A percentile compares a stretch with the other conserved stretches of the same genome.
Conservation (phyloP, 1,140 invertebrate genomes). For the Philaenus spumarius region DNA sequence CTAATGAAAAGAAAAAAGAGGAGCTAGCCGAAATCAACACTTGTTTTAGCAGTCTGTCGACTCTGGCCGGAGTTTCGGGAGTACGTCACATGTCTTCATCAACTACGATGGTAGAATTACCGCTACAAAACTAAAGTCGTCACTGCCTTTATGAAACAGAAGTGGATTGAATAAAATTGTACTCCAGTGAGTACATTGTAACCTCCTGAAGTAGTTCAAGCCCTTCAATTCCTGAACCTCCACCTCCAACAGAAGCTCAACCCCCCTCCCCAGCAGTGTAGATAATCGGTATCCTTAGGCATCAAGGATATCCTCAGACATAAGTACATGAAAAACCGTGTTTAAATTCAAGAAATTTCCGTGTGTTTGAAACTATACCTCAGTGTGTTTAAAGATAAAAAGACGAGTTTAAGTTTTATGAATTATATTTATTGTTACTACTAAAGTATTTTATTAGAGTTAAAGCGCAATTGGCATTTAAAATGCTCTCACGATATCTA, state of each 20-base stretch:
- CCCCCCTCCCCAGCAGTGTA: slow-evolving; percentile 16
- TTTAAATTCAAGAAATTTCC: slow-evolving; percentile 32
- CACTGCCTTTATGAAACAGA: slow-evolving; percentile 45
- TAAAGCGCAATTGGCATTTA: background rate
- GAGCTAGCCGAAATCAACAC: slow-evolving; percentile 63
- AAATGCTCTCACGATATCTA: slow-evolving; percentile 10
- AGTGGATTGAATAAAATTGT: slow-evolving; percentile 37
- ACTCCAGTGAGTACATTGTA: slow-evolving; percentile 37
- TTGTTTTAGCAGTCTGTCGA: slow-evolving; percentile 46
- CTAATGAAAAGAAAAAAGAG: slow-evolving; percentile 60
- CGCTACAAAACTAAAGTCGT: slow-evolving; percentile 56
- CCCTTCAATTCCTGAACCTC: slow-evolving; percentile 36
- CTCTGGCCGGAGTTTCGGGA: slow-evolving; percentile 42
- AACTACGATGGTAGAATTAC: slow-evolving; percentile 55
- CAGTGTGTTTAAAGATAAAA: background rate
- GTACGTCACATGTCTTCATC: slow-evolving; percentile 55
- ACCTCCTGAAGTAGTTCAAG: slow-evolving; percentile 41
- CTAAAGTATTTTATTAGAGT: slow-evolving; percentile 10
- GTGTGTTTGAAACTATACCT: slow-evolving; percentile 14
- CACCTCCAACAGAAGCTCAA: slow-evolving; percentile 26
- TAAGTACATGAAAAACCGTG: slow-evolving; percentile 30
- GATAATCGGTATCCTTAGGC: slow-evolving; percentile 20
- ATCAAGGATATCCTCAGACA: slow-evolving; percentile 26
- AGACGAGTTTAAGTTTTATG: background rate
- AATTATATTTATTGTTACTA: slow-evolving; percentile 10